Base-by-base conservation (phyloP, 2,113 vertebrate species). In the Lontra canadensis region DNA sequence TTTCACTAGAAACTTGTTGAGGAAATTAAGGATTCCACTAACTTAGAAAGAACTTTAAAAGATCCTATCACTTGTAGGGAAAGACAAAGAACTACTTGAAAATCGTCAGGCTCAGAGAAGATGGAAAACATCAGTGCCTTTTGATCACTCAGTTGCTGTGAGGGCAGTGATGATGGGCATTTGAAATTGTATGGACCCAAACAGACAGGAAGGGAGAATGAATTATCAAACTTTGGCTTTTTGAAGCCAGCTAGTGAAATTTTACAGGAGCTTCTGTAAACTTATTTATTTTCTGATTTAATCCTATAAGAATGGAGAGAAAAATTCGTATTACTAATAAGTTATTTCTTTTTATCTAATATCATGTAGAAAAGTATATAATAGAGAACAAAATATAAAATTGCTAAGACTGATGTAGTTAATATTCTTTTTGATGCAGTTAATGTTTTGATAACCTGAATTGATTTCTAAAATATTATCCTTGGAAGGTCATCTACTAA, bases 371-470 rank as follows among this genome's bases (percentile, higher is more conserved):
- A 74, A 52, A 57, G 1, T 65, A 79, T 42, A 34, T 63, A 65
- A 67, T 39, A 85, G 18, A 93, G 26, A 34, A 65, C 6, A 90
- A 83, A 83, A 44, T 13, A 4, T 49, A 74, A 57, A 57, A 17
- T 49, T 82, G 65, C 26, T 94, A 52, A 91, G 21, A 73, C 36
- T 89, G 8, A 78, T n/a, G 20, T 44, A 88, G n/a, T 76, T 65
- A 88, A 71, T 82, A 95, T 85, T 93, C 34, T 78, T 47, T 44
- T 31, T 89, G 10, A 82, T 44, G 10, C 42, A 85, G 39, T 71
- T 71, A 88, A 65, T 78, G 90, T 85, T 93, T 96, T 73, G 17
- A 85, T 88, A 26, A 86, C 34, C 83, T 47, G 11, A 90, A 74
- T 52, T 85, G 17, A 15, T 52, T 96, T 95, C 39, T 55, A 76